Conservation (phyloP, 1,140 invertebrate genomes). For the Plectrocnemia conspersa region DNA sequence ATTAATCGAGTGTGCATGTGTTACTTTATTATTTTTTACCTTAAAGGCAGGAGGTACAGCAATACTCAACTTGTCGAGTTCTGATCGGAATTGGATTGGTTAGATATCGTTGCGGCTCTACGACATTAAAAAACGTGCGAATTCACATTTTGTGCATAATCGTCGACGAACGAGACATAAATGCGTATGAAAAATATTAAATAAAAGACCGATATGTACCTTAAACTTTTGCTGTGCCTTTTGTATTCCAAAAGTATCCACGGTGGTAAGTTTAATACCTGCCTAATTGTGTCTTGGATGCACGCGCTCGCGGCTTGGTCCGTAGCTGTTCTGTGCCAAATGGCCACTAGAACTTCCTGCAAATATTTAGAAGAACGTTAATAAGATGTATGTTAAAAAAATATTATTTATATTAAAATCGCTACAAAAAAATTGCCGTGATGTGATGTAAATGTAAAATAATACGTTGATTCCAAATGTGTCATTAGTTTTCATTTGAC, state of each 20-base stretch:
- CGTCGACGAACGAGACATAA: no score
- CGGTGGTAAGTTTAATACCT: slow-evolving; percentile 89
- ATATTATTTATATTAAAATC: no score
- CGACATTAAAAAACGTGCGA: neutral
- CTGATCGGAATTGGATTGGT: slow-evolving; percentile 7
- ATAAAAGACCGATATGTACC: slow-evolving; percentile 8
- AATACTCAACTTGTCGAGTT: slow-evolving; percentile 19
- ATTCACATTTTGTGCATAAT: neutral
- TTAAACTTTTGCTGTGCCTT: slow-evolving; percentile 78
- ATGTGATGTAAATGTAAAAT: no score
- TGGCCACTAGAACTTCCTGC: slow-evolving; percentile 94
- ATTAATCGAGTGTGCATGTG: neutral
- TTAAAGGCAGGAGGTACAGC: slow-evolving; percentile 15
- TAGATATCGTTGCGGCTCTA: slow-evolving; percentile 11
- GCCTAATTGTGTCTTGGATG: slow-evolving; percentile 90
- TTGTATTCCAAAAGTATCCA: slow-evolving; percentile 96
- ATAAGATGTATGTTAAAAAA: no score
- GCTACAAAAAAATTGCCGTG: no score
- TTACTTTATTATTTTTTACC: no score
- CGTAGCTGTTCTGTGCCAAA: slow-evolving; percentile 94
- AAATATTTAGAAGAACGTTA: no score
- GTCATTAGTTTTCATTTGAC: no score
- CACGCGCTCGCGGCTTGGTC: slow-evolving; percentile 81
- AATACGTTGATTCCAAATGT: no score
- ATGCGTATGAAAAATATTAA: neutral